A percentile compares a stretch with the other conserved stretches of the same genome.
These are phyloP conservation scores for Hippocampus abdominalis DNA, from an alignment of 2,113 vertebrate genomes.

Conservation along the genomic window DNA sequence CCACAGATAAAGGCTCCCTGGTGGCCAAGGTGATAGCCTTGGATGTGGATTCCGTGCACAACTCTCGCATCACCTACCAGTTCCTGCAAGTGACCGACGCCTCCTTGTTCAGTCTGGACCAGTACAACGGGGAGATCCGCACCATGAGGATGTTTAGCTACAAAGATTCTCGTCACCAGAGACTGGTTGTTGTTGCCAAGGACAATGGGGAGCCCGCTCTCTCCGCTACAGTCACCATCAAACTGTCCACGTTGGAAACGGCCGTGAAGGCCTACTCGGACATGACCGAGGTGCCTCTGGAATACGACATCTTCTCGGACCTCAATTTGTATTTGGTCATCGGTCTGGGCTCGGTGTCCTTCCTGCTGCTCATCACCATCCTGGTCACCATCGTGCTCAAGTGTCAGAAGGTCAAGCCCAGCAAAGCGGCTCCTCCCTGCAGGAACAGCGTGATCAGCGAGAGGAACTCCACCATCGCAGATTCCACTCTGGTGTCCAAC, in stretches of 20 bases:
- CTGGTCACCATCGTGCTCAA: constrained; percentile 65
- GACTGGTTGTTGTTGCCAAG: constrained; percentile 70
- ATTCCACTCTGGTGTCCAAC: too few relatives aligned
- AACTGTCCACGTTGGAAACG: constrained; percentile 56
- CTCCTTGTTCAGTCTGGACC: constrained; percentile 71
- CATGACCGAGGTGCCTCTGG: constrained; percentile 70
- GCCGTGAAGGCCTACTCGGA: constrained; percentile 48
- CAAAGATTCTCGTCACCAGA: constrained; percentile 65
- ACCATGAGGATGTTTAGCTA: constrained; percentile 74
- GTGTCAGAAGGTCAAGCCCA: constrained; percentile 49
- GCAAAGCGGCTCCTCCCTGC: constrained; percentile 40
- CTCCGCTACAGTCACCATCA: constrained; percentile 72
- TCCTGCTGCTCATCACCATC: constrained; percentile 70
- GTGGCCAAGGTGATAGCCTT: constrained; percentile 57
- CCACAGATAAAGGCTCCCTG: constrained; percentile 47
- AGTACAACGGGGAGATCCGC: constrained; percentile 67
- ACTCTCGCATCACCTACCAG: constrained; percentile 73
- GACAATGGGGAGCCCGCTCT: constrained; percentile 75
- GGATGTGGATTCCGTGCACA: constrained; percentile 70
- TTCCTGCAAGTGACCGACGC: constrained; percentile 69
- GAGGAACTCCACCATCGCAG: too few relatives aligned
- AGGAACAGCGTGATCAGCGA: constrained; percentile 61
- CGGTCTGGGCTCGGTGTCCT: constrained; percentile 71
- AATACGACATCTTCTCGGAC: constrained; percentile 55
- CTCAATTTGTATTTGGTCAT: constrained; percentile 65